Evolutionary conservation across 2,797 vertebrate genomes (phyloP).

Genomic region (Chelon auratus): DNA sequence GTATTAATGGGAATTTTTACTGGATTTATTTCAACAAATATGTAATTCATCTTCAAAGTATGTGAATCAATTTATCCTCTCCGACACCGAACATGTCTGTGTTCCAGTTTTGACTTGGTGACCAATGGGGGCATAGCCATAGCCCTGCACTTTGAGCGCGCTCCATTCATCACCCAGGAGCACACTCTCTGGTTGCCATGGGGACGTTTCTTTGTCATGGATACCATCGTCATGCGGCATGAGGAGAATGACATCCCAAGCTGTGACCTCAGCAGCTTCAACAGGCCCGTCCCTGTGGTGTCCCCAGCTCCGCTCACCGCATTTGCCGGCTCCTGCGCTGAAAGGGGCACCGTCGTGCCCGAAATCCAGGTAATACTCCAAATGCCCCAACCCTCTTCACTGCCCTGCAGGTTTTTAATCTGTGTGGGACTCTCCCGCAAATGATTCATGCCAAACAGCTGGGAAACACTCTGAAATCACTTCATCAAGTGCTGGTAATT

Average conservation of each 20-base stretch:
- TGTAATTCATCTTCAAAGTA: conserved; percentile 13
- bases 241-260: conserved; percentile 99
- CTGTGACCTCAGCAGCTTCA: conserved; percentile 97
- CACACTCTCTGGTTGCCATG: conserved; percentile 97
- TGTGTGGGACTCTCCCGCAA: conserved; percentile 44
- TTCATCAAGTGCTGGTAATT: conserved; percentile 70
- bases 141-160: conserved; percentile 93
- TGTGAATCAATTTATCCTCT: conserved; percentile 22
- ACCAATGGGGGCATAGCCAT: conserved; percentile 94
- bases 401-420: conserved; percentile 40
- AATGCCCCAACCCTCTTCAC: not conserved
- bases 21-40: conserved; percentile 14
- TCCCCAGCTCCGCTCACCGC: conserved; percentile 93
- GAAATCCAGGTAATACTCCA: conserved; percentile 93
- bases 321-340: conserved; percentile 92
- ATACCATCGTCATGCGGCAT: conserved; percentile 96
- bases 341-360: conserved; percentile 93
- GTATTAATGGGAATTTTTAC: conserved; percentile 22
- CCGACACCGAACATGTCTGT: conserved; percentile 45
- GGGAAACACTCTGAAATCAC: conserved; percentile 48
- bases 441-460: conserved; percentile 65
- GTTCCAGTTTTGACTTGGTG: conserved; percentile 94
- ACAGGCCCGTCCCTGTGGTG: conserved; percentile 91
- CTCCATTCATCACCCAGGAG: conserved; percentile 98
- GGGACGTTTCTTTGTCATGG: conserved; percentile 99